Percentiles rank a stretch among this genome's conserved stretches.
Evolutionary conservation across 2,888 invertebrate species (phyloP).

Genomic region (Mythimna impura): DNA sequence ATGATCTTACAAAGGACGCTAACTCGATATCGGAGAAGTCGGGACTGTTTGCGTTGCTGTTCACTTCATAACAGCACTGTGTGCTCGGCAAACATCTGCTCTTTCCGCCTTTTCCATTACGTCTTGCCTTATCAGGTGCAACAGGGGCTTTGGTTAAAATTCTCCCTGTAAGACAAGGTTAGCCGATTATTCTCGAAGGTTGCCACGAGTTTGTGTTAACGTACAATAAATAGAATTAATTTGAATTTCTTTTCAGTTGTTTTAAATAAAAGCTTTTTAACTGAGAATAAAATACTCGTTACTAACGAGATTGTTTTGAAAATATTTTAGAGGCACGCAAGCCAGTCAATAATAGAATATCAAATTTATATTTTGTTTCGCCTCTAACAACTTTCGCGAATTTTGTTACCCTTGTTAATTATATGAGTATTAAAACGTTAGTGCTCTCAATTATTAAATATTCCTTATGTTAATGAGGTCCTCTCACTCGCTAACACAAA

Average conservation of each 20-base stretch:
- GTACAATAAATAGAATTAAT: slow-evolving; percentile 25
- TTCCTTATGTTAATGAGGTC: slow-evolving; percentile 44
- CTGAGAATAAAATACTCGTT: neutral
- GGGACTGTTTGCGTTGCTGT: slow-evolving; percentile 39
- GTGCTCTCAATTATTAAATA: slow-evolving; percentile 33
- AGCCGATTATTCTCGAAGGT: slow-evolving; percentile 17
- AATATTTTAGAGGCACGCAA: neutral
- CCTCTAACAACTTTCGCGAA: too few species aligned
- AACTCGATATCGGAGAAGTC: slow-evolving; percentile 33
- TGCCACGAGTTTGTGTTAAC: slow-evolving; percentile 16
- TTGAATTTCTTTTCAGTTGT: slow-evolving; percentile 6
- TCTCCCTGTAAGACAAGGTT: neutral
- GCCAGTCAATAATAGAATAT: neutral
- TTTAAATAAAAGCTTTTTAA: neutral
- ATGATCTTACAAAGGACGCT: slow-evolving; percentile 1
- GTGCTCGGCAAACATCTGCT: slow-evolving; percentile 51
- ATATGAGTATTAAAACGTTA: slow-evolving; percentile 1
- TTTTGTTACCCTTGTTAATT: neutral
- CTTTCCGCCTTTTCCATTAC: slow-evolving; percentile 26
- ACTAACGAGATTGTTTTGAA: neutral
- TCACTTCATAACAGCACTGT: slow-evolving; percentile 50
- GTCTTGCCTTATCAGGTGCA: slow-evolving; percentile 20
- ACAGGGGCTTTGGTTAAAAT: slow-evolving; percentile 17
- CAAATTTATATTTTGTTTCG: neutral
- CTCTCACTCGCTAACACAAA: slow-evolving; percentile 42